Evolutionary conservation across 53 echinoderm and acorn worm species (phyloP).

Genomic region (Echinometra lucunter): DNA sequence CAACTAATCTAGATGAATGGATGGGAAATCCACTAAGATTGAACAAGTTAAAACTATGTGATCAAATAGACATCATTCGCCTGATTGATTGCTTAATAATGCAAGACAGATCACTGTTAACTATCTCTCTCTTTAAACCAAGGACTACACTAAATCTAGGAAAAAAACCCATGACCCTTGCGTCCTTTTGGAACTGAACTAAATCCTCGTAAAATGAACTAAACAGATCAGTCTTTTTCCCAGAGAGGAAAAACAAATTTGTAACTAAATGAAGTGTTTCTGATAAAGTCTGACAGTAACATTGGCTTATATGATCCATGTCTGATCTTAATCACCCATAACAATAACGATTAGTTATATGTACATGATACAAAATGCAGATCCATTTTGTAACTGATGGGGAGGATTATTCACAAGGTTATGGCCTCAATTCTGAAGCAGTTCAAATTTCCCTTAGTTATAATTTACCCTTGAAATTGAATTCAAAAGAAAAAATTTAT

Average conservation of each 20-base stretch:
- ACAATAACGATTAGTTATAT: neutral
- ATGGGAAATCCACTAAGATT: constrained; percentile 9
- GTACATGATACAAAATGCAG: neutral
- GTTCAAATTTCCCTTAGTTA: neutral
- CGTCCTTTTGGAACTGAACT: neutral
- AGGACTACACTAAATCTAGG: neutral
- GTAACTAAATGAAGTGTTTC: neutral
- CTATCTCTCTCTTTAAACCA: neutral
- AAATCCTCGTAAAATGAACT: constrained; percentile 6
- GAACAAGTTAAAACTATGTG: constrained; percentile 7
- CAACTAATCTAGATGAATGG: constrained; percentile 48
- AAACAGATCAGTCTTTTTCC: neutral
- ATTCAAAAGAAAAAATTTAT: neutral
- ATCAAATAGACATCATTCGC: constrained; percentile 14
- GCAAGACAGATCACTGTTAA: constrained; percentile 44
- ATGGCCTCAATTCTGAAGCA: neutral
- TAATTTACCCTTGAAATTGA: neutral
- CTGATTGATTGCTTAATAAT: constrained; percentile 51
- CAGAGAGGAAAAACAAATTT: neutral
- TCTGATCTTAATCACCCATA: neutral
- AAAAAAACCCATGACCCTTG: neutral
- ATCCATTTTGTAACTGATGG: neutral
- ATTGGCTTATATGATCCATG: neutral
- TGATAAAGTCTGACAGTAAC: constrained; percentile 1
- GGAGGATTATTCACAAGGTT: neutral